These are phyloP conservation scores for Antheraea assamensis DNA, from an alignment of 2,888 invertebrate species.

Conservation along the genomic window DNA sequence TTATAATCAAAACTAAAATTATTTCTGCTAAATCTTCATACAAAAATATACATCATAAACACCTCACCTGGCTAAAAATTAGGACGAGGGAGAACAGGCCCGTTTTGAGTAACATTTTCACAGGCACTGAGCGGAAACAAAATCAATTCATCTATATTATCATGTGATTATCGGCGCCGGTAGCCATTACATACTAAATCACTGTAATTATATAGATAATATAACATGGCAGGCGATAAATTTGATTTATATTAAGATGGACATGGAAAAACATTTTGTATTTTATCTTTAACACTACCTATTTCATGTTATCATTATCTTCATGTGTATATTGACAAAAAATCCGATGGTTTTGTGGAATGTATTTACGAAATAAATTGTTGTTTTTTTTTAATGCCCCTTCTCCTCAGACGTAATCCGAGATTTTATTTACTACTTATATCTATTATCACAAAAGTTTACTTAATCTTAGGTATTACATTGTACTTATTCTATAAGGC, in stretches of 20 bases:
- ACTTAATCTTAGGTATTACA: too few species aligned
- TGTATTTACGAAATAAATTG: not conserved
- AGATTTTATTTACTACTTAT: too few species aligned
- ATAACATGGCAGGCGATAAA: conserved; percentile 22
- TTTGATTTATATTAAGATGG: conserved; percentile 20
- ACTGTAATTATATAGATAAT: conserved; percentile 24
- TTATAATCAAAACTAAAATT: too few species aligned
- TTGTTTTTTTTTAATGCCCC: too few species aligned
- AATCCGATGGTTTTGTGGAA: not conserved
- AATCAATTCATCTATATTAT: conserved; percentile 17
- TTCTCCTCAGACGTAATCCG: too few species aligned
- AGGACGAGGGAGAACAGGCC: conserved; percentile 45
- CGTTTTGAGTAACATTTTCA: conserved; percentile 50
- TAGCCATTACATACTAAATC: conserved; percentile 21
- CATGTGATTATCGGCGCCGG: conserved; percentile 14
- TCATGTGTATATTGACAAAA: not conserved
- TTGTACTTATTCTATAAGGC: too few species aligned
- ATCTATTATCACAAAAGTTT: too few species aligned
- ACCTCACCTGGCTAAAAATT: conserved; percentile 52
- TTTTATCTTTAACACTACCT: not conserved
- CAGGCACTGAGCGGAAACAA: conserved; percentile 36
- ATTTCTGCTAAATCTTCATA: not conserved
- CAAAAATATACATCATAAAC: not conserved
- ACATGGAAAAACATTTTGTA: conserved; percentile 14
- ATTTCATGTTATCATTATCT: not conserved